Conservation (phyloP, 2,113 vertebrate genomes). For the Apaloderma vittatum region DNA sequence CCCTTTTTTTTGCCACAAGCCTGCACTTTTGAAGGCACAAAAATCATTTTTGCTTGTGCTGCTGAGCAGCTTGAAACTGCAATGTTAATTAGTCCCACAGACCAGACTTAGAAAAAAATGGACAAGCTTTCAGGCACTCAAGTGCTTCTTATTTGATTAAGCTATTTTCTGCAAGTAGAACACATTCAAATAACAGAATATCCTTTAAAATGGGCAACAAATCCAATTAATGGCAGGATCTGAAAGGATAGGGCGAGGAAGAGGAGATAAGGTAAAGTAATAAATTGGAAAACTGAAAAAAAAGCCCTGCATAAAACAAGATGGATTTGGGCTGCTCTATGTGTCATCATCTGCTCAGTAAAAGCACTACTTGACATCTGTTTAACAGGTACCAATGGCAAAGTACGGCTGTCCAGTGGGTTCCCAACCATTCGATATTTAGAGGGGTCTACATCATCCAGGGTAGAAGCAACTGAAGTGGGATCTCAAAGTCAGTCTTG, state of each 20-base stretch:
- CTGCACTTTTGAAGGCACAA: conserved; percentile 9
- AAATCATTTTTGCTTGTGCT: conserved; percentile 7
- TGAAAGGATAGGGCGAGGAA: neutral
- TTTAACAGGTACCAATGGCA: neutral
- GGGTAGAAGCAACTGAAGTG: neutral
- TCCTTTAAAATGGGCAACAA: conserved; percentile 22
- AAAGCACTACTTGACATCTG: neutral
- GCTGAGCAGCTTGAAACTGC: conserved; percentile 24
- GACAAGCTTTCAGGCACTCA: conserved; percentile 35
- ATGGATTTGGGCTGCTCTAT: neutral
- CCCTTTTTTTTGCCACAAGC: neutral
- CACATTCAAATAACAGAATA: conserved; percentile 25
- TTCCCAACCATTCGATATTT: neutral
- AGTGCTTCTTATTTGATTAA: conserved; percentile 42
- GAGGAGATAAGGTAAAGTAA: neutral
- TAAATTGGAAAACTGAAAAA: neutral
- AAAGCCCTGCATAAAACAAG: neutral
- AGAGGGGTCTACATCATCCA: neutral
- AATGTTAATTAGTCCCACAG: conserved; percentile 48
- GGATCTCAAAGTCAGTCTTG: neutral
- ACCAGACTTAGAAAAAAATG: conserved; percentile 20
- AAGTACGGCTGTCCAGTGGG: neutral
- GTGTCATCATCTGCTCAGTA: neutral
- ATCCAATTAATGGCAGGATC: conserved; percentile 46
- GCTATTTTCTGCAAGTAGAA: conserved; percentile 46